Conservation (phyloP, 2,797 vertebrate species). For the Valencia hispanica region DNA sequence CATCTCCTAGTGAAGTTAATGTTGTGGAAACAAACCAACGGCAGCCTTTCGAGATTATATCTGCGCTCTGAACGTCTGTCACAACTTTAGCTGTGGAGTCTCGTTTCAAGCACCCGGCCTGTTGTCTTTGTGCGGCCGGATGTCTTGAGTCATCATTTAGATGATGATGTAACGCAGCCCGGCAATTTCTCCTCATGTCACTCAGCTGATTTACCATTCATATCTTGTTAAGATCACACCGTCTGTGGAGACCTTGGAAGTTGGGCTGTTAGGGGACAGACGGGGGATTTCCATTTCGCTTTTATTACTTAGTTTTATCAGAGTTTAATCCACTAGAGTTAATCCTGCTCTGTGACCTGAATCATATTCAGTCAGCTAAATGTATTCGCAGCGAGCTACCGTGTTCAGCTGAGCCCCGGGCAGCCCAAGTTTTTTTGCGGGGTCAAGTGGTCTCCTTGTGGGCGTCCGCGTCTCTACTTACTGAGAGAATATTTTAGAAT, state of each 20-base stretch:
- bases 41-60: conserved; percentile 51
- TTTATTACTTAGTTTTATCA: conserved; percentile 10
- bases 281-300: conserved; percentile 14
- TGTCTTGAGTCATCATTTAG: conserved; percentile 47
- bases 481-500: background rate
- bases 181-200: conserved; percentile 37
- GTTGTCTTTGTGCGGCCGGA: conserved; percentile 16
- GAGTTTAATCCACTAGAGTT: conserved; percentile 19
- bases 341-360: conserved; percentile 25
- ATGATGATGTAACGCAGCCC: conserved; percentile 18
- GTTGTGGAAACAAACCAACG: conserved; percentile 55
- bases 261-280: background rate
- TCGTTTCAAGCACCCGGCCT: conserved; percentile 51
- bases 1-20: conserved; percentile 28
- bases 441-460: conserved; percentile 24
- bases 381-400: conserved; percentile 7
- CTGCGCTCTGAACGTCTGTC: conserved; percentile 25
- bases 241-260: conserved; percentile 7
- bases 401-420: background rate
- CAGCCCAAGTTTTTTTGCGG: conserved; percentile 12
- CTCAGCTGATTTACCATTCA: conserved; percentile 37
- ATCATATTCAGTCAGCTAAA: conserved; percentile 22
- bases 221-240: conserved; percentile 16
- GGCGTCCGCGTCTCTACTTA: background rate
- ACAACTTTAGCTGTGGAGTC: conserved; percentile 46